Conservation (phyloP, 37 sponge, comb jelly and placozoan species). For the Spongia lamella region DNA sequence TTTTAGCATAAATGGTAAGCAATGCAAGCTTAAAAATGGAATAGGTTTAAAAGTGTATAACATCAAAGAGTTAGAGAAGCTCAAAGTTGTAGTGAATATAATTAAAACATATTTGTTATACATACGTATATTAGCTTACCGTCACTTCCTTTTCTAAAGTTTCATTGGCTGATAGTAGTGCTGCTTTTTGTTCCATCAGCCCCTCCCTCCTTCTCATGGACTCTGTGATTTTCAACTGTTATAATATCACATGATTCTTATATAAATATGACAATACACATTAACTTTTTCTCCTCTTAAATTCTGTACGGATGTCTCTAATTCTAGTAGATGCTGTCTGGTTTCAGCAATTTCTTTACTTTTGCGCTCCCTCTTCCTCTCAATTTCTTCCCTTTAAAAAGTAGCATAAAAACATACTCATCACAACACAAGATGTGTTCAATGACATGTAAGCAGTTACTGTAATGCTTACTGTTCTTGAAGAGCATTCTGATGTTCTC, state of each 20-base stretch:
- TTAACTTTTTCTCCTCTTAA: constrained; percentile 61
- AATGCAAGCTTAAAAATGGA: too few relatives aligned
- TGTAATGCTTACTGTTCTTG: constrained; percentile 38
- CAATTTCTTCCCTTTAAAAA: constrained; percentile 49
- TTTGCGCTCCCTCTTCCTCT: constrained; percentile 60
- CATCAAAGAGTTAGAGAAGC: too few relatives aligned
- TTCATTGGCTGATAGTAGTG: constrained; percentile 31
- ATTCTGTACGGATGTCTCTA: constrained; percentile 48
- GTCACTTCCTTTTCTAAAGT: constrained; percentile 56
- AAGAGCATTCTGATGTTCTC: constrained; percentile 62
- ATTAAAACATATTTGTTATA: too few relatives aligned
- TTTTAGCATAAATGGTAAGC: too few relatives aligned
- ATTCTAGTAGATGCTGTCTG: constrained; percentile 26
- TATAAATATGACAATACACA: not conserved
- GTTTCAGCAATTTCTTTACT: constrained; percentile 44
- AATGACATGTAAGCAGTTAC: too few relatives aligned
- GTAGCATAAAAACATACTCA: too few relatives aligned
- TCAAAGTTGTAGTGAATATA: too few relatives aligned
- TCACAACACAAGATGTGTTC: too few relatives aligned
- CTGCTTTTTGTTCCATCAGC: constrained; percentile 47
- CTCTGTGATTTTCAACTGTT: constrained; percentile 56
- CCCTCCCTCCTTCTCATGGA: constrained; percentile 44
- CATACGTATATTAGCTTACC: constrained; percentile 15
- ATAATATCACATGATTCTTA: too few relatives aligned
- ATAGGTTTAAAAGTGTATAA: too few relatives aligned